Base-by-base conservation (phyloP, 2,888 invertebrate genomes). In the Sturmia bella region DNA sequence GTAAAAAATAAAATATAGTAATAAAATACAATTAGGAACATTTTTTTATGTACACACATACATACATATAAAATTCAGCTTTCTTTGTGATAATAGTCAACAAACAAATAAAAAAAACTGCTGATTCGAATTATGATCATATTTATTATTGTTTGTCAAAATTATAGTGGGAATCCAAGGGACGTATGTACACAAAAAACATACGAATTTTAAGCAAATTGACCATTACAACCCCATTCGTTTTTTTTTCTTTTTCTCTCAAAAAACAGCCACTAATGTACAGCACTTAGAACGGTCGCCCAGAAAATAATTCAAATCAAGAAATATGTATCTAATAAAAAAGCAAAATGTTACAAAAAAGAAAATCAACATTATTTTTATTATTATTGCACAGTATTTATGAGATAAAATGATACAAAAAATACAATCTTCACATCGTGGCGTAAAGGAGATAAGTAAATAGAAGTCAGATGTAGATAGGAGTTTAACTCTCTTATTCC, bases 291-390 rank as follows among this genome's bases (percentile, higher is more conserved):
- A 68, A 41, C 39, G 24, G 19, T 37, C 63, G 70, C 21, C 1
- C 12, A 52, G 24, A 69, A 57, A 57, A 17, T 45, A 56, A 75
- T 37, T 63, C 41, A 69, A 63, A 77, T 43, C 61, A 50, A 63
- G 43, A 68, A 66, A 48, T 64, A 32, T 32, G 32, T 32, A 76
- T 63, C 32, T 39, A 74, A 15, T 32, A 70, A 64, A 77, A 59
- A 59, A 32, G 27, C 0, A 64, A 75, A 69, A 64, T 13, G 57
- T 21, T 54, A 74, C 52, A 80, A 69, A 66, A 74, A 45, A 32
- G 41, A 74, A 76, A 73, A 81, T 72, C 56, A 73, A 73, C 77
- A 77, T 81, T 81, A 76, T 69, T 77, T 81, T 82, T 82, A 82
- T 82, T 77, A 77, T 77, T 82, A 77, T 77, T 77, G 50, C 81